phyloP scores from a whole-genome alignment of 2,888 invertebrate genomes.

The Platypus cylindrus region DNA sequence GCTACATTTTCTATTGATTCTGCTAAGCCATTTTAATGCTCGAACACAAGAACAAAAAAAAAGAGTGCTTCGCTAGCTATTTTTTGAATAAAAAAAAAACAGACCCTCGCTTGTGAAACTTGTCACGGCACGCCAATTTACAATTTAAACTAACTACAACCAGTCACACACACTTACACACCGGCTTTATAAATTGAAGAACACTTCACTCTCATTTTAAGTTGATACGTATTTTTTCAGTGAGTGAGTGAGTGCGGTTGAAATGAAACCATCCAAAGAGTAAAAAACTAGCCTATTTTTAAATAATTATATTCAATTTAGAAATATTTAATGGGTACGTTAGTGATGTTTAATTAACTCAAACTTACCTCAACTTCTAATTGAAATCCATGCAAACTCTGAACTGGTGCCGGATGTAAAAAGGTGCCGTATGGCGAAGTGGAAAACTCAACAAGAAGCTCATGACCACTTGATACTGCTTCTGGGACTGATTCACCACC shows the following conservation, averaged over 20 bases:
- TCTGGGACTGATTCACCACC: slow-evolving; percentile 78
- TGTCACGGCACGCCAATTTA: no score
- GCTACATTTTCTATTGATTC: no score
- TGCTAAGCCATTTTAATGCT: no score
- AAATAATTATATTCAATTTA: background rate
- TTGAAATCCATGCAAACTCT: slow-evolving; percentile 78
- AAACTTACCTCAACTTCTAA: slow-evolving; percentile 64
- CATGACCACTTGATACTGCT: slow-evolving; percentile 76
- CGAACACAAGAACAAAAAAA: no score
- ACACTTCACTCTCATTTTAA: slow-evolving; percentile 1
- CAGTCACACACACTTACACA: slow-evolving; percentile 12
- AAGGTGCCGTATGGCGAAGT: slow-evolving; percentile 84
- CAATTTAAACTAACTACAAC: no score
- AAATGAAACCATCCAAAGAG: background rate
- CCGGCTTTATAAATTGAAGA: slow-evolving; percentile 10
- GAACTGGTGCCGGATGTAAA: slow-evolving; percentile 62
- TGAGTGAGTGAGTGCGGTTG: no score
- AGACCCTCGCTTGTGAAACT: no score
- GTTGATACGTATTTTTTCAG: no score
- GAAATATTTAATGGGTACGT: no score
- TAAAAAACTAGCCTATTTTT: background rate
- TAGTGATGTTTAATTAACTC: no score
- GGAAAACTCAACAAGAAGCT: slow-evolving; percentile 78
- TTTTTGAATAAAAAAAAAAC: no score
- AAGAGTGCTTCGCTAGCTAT: no score